Conservation (phyloP, 1,140 invertebrate genomes). For the Calephelis virginiensis region DNA sequence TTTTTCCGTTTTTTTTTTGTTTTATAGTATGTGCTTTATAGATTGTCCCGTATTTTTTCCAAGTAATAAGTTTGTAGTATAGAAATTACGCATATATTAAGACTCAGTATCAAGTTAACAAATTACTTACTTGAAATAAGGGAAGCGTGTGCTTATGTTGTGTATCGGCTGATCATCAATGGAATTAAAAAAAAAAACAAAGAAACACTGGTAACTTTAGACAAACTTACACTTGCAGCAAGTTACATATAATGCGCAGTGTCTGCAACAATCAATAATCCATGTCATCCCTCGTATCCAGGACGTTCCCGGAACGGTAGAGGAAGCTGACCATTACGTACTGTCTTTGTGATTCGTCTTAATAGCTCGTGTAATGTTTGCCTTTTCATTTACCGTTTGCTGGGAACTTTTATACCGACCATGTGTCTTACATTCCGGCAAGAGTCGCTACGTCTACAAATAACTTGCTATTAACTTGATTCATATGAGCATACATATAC, state of each 20-base stretch:
- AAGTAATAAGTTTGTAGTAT: too few relatives aligned
- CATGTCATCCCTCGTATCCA: not conserved
- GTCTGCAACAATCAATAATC: not conserved
- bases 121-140: too few relatives aligned
- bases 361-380: slow-evolving; percentile 19
- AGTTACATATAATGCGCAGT: not conserved
- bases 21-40: too few relatives aligned
- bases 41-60: too few relatives aligned
- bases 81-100: too few relatives aligned
- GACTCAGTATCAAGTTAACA: too few relatives aligned
- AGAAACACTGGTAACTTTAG: too few relatives aligned
- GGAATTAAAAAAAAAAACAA: too few relatives aligned
- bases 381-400: slow-evolving; percentile 21
- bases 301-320: slow-evolving; percentile 11
- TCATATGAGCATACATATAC: not conserved
- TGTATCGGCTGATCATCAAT: too few relatives aligned
- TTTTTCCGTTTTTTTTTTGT: too few relatives aligned
- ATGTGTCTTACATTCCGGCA: not conserved
- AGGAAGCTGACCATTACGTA: slow-evolving; percentile 22
- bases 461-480: not conserved
- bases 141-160: too few relatives aligned
- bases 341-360: slow-evolving; percentile 21
- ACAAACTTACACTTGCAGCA: too few relatives aligned
- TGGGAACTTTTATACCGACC: not conserved
- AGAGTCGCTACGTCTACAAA: not conserved